These are phyloP conservation scores for Delia radicum DNA, from an alignment of 1,140 invertebrate species.

Conservation along the genomic window DNA sequence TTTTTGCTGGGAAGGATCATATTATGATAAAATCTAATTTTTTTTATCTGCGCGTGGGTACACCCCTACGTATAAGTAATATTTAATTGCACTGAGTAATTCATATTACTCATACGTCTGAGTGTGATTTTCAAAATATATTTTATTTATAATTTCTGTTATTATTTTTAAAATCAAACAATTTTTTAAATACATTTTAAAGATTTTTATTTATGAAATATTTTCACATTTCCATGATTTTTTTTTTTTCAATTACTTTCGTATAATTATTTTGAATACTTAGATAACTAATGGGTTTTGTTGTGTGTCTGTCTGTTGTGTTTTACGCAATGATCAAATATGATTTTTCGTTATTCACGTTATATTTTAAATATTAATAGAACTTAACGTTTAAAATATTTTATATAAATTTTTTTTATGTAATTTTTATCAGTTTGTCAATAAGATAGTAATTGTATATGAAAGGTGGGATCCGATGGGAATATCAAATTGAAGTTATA, in stretches of 20 bases:
- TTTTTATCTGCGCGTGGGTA: no score
- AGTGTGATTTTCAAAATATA: no score
- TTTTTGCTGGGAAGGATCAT: no score
- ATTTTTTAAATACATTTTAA: not conserved
- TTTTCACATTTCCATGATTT: not conserved
- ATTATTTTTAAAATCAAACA: not conserved
- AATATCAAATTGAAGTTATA: no score
- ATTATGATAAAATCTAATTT: no score
- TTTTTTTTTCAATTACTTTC: not conserved
- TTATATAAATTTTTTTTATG: not conserved
- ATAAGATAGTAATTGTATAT: not conserved
- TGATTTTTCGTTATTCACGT: not conserved
- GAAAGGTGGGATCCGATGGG: no score
- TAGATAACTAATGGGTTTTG: not conserved
- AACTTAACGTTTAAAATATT: not conserved
- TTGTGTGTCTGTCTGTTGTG: not conserved
- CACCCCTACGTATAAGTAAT: no score
- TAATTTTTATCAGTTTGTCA: not conserved
- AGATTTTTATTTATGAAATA: constrained; percentile 2
- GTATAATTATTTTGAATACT: not conserved
- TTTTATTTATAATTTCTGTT: no score
- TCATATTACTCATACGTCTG: no score
- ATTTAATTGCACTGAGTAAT: no score
- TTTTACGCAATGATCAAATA: not conserved
- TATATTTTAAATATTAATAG: not conserved